phyloP scores from a whole-genome alignment of 2,888 invertebrate genomes.

The Magallana nippona region DNA sequence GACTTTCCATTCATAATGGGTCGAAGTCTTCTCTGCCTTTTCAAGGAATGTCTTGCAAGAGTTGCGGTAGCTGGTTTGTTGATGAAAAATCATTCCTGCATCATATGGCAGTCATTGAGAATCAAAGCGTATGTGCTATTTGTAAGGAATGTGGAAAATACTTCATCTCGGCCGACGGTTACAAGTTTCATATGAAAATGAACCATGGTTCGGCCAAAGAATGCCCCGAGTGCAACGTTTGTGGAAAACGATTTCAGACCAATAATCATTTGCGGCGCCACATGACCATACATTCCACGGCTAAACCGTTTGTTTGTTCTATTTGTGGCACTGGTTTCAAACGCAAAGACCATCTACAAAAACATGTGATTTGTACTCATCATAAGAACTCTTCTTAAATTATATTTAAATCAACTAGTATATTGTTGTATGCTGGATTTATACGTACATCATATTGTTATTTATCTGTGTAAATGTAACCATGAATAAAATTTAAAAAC shows the following conservation, averaged over 20 bases:
- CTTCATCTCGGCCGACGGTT: slow-evolving; percentile 41
- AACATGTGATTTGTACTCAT: slow-evolving; percentile 38
- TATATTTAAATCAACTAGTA: no score
- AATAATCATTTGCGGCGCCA: slow-evolving; percentile 37
- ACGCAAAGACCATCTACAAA: slow-evolving; percentile 43
- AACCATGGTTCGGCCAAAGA: slow-evolving; percentile 33
- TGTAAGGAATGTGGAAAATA: slow-evolving; percentile 37
- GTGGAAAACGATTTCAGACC: slow-evolving; percentile 45
- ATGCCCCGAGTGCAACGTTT: slow-evolving; percentile 43
- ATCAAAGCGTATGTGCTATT: slow-evolving; percentile 19
- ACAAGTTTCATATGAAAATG: slow-evolving; percentile 39
- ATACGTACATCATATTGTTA: no score
- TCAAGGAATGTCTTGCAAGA: neutral
- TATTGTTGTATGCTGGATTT: no score
- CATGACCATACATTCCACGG: slow-evolving; percentile 41
- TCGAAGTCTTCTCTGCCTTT: neutral
- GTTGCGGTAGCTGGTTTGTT: neutral
- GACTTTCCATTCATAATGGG: neutral
- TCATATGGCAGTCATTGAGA: slow-evolving; percentile 25
- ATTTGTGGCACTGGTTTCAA: slow-evolving; percentile 42
- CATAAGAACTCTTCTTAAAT: neutral
- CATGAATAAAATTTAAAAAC: no score
- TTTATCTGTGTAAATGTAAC: no score
- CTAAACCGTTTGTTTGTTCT: slow-evolving; percentile 35
- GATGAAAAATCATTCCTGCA: slow-evolving; percentile 8